These are phyloP conservation scores for Papilio machaon DNA, from an alignment of 1,140 invertebrate species.

Conservation along the genomic window DNA sequence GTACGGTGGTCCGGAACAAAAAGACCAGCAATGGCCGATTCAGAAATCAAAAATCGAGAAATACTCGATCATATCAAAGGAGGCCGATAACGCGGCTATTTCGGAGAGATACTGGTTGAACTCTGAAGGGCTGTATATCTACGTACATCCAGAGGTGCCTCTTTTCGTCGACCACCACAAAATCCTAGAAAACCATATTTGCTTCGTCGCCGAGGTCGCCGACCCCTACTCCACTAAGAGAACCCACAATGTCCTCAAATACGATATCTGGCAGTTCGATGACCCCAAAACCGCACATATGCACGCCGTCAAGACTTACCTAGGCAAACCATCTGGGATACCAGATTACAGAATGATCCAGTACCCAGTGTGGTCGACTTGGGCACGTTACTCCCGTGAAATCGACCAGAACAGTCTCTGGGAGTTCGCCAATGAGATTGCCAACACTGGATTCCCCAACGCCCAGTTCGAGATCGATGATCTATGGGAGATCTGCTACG, in stretches of 20 bases:
- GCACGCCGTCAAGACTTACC: slow-evolving; percentile 83
- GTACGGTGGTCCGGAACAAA: slow-evolving; percentile 84
- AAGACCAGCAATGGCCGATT: slow-evolving; percentile 86
- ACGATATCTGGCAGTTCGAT: slow-evolving; percentile 84
- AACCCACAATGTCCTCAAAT: slow-evolving; percentile 81
- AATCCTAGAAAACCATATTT: slow-evolving; percentile 82
- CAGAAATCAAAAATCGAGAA: slow-evolving; percentile 83
- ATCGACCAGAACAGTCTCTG: slow-evolving; percentile 87
- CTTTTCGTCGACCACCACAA: slow-evolving; percentile 89
- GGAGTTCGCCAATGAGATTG: slow-evolving; percentile 88
- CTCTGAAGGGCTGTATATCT: slow-evolving; percentile 87
- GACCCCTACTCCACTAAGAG: slow-evolving; percentile 80
- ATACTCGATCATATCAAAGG: slow-evolving; percentile 85
- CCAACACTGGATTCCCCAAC: slow-evolving; percentile 86
- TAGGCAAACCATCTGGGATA: slow-evolving; percentile 85
- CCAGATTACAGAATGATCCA: slow-evolving; percentile 90
- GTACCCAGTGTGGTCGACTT: slow-evolving; percentile 96
- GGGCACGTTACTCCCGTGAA: slow-evolving; percentile 89
- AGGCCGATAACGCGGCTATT: slow-evolving; percentile 85
- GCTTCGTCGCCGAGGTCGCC: slow-evolving; percentile 83
- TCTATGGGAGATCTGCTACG: slow-evolving; percentile 95
- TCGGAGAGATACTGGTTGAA: slow-evolving; percentile 91
- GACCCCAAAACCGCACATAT: slow-evolving; percentile 86
- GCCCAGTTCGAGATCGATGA: slow-evolving; percentile 96
- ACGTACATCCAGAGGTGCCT: slow-evolving; percentile 85